Evolutionary conservation across 2,888 invertebrate genomes (phyloP).

Genomic region (Patella ulyssiponensis): DNA sequence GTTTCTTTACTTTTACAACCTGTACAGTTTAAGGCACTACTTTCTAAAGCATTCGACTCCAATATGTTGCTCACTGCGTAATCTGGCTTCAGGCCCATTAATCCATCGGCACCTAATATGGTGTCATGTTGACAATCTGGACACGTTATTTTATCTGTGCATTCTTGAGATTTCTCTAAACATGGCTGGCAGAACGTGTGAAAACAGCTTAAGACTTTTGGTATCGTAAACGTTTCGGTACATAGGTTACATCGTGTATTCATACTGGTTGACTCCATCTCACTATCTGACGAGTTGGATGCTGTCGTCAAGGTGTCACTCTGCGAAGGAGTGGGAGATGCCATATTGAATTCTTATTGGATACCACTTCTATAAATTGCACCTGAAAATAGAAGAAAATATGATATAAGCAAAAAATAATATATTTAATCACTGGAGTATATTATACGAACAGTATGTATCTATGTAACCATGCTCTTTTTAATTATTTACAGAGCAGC

Average conservation of each 20-base stretch:
- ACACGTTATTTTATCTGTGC: constrained; percentile 83
- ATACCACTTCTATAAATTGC: constrained; percentile 27
- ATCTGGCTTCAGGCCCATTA: constrained; percentile 80
- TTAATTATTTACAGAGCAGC: too few species aligned
- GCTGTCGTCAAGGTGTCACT: constrained; percentile 65
- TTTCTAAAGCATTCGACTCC: constrained; percentile 67
- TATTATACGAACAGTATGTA: constrained; percentile 17
- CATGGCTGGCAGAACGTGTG: constrained; percentile 89
- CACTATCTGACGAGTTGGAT: constrained; percentile 66
- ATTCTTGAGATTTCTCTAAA: constrained; percentile 78
- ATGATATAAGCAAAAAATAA: background rate
- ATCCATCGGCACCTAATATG: constrained; percentile 74
- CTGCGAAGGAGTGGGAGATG: constrained; percentile 68
- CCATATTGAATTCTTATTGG: constrained; percentile 49
- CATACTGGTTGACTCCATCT: constrained; percentile 56
- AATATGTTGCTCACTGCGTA: constrained; percentile 76
- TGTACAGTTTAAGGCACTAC: constrained; percentile 81
- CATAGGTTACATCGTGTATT: constrained; percentile 79
- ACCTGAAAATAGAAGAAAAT: constrained; percentile 35
- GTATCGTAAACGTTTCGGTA: constrained; percentile 78
- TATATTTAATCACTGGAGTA: background rate
- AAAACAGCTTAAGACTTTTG: constrained; percentile 71
- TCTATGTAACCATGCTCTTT: constrained; percentile 19
- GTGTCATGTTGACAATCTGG: constrained; percentile 77
- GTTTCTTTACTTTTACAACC: constrained; percentile 96